Evolutionary conservation across 2,797 vertebrate genomes (phyloP).

Genomic region (Microtus obscurus): DNA sequence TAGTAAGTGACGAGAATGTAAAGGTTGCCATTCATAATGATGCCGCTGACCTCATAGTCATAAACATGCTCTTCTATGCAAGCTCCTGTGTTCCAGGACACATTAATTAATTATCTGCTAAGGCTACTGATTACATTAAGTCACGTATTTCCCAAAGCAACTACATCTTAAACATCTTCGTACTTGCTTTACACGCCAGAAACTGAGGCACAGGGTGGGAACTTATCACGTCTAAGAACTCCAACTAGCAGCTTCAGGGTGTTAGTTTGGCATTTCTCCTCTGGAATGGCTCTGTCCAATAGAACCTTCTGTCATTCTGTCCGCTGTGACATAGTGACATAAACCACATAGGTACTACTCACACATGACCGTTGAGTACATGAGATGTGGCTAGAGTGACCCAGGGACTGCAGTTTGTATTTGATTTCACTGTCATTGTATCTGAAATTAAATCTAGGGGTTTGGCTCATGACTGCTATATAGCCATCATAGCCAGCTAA

Average conservation of each 20-base stretch:
- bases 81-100: neutral
- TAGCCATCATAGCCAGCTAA: too few species aligned
- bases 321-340: neutral
- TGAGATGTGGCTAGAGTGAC: neutral
- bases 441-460: neutral
- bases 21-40: neutral
- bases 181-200: neutral
- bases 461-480: neutral
- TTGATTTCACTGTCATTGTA: neutral
- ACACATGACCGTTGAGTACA: neutral
- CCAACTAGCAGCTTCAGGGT: neutral
- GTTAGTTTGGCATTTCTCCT: neutral
- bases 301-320: neutral
- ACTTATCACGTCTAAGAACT: neutral
- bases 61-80: neutral
- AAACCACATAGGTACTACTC: neutral
- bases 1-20: neutral
- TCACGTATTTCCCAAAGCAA: slow-evolving; percentile 8
- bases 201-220: neutral
- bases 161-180: neutral
- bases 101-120: slow-evolving; percentile 28
- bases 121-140: neutral
- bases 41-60: neutral
- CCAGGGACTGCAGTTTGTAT: neutral
- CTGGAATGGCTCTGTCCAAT: neutral